phyloP scores from a whole-genome alignment of 2,797 vertebrate genomes.

The Chelmon rostratus region DNA sequence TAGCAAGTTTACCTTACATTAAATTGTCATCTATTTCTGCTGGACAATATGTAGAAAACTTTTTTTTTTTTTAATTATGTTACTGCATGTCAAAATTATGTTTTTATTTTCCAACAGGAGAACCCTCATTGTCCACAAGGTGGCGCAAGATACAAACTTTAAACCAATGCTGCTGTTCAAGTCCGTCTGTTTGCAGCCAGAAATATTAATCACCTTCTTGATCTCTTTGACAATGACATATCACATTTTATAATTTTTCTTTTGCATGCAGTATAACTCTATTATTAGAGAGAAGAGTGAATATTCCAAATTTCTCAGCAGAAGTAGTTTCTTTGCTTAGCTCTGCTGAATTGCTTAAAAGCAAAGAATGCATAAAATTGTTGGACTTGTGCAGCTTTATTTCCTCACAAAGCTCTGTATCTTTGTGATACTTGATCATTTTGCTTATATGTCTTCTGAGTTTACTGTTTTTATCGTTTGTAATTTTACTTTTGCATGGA shows the following conservation, averaged over 20 bases:
- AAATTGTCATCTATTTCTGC: background rate
- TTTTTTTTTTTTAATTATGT: background rate
- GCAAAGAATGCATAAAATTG: background rate
- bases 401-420: background rate
- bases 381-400: background rate
- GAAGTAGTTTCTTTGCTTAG: background rate
- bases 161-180: background rate
- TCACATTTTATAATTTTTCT: too few species aligned
- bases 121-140: slow-evolving; percentile 26
- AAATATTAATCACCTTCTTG: background rate
- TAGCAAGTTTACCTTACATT: background rate
- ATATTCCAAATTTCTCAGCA: background rate
- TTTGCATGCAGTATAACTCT: background rate
- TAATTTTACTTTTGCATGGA: background rate
- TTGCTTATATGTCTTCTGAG: background rate
- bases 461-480: background rate
- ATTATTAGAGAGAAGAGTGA: too few species aligned
- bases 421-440: background rate
- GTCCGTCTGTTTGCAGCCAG: background rate
- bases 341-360: background rate
- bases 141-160: slow-evolving; percentile 8
- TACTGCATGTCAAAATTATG: background rate
- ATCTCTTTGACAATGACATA: background rate
- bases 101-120: background rate
- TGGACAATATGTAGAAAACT: background rate